A percentile compares a stretch with the other conserved stretches of the same genome.
These are phyloP conservation scores for Rotaria magnacalcarata DNA, from an alignment of 2,888 invertebrate species.

Conservation along the genomic window DNA sequence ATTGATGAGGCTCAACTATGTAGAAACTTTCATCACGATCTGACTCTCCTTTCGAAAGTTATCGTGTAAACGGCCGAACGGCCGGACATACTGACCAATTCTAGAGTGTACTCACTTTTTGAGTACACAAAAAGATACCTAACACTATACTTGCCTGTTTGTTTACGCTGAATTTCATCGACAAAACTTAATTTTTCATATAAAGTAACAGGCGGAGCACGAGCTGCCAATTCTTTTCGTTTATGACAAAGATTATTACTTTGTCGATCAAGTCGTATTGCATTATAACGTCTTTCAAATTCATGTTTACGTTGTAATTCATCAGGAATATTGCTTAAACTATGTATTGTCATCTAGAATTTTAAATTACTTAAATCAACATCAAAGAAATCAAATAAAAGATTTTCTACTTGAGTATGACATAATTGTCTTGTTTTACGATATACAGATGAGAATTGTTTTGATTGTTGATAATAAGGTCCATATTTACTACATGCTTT, in stretches of 20 bases:
- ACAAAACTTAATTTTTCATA: conserved; percentile 11
- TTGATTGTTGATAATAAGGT: conserved; percentile 9
- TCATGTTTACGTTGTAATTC: not conserved
- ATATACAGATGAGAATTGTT: not conserved
- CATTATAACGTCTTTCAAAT: not conserved
- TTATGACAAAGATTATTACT: not conserved
- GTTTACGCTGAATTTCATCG: not conserved
- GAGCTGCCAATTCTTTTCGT: not conserved
- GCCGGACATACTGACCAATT: too few species aligned
- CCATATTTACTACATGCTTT: conserved; percentile 18
- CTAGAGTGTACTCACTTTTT: too few species aligned
- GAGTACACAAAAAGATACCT: too few species aligned
- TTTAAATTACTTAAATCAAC: not conserved
- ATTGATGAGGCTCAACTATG: too few species aligned
- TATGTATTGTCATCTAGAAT: not conserved
- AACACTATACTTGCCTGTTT: not conserved
- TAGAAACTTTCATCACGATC: too few species aligned
- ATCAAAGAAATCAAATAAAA: not conserved
- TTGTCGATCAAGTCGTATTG: not conserved
- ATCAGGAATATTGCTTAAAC: not conserved
- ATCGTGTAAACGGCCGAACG: too few species aligned
- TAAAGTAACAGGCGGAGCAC: conserved; percentile 8
- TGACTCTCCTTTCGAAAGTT: too few species aligned
- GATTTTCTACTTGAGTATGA: not conserved
- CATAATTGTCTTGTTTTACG: not conserved